Percentiles rank a stretch among this genome's conserved stretches.
Conservation (phyloP, 2,888 invertebrate genomes). For the Diplazon laetatorius region DNA sequence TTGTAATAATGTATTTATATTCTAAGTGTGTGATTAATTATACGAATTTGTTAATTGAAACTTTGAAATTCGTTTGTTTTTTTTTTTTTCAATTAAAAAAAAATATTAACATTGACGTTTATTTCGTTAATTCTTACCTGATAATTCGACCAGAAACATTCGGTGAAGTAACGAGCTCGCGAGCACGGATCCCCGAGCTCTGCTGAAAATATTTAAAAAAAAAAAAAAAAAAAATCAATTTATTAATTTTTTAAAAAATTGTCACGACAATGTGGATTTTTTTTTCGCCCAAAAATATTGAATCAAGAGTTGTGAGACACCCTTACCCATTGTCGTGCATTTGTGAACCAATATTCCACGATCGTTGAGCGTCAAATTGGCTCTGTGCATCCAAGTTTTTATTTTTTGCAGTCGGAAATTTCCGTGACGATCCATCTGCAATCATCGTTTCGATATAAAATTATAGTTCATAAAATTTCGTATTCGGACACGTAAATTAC, state of each 20-base stretch:
- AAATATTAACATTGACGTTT: too few species aligned
- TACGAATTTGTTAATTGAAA: slow-evolving; percentile 16
- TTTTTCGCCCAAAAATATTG: too few species aligned
- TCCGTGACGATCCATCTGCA: slow-evolving; percentile 71
- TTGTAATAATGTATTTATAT: too few species aligned
- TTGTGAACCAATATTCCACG: slow-evolving; percentile 64
- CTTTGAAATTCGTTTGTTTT: too few species aligned
- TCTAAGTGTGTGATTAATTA: slow-evolving; percentile 32
- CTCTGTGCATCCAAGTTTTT: slow-evolving; percentile 62
- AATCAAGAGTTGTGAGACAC: too few species aligned
- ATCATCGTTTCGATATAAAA: slow-evolving; percentile 4
- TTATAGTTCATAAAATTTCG: background rate
- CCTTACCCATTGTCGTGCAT: slow-evolving; percentile 67
- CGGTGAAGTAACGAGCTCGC: slow-evolving; percentile 70
- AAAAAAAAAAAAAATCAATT: slow-evolving; percentile 6
- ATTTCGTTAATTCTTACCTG: slow-evolving; percentile 60
- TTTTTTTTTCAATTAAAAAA: too few species aligned
- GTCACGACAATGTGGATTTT: too few species aligned
- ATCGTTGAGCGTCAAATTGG: slow-evolving; percentile 61
- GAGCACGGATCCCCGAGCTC: slow-evolving; percentile 68
- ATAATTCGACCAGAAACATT: slow-evolving; percentile 71
- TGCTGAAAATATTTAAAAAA: slow-evolving; percentile 32
- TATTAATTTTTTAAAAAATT: background rate
- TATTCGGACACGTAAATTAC: too few species aligned
- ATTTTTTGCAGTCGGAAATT: slow-evolving; percentile 68